Base-by-base conservation (phyloP, 2,888 invertebrate species). In the Ophioninae sp. region DNA sequence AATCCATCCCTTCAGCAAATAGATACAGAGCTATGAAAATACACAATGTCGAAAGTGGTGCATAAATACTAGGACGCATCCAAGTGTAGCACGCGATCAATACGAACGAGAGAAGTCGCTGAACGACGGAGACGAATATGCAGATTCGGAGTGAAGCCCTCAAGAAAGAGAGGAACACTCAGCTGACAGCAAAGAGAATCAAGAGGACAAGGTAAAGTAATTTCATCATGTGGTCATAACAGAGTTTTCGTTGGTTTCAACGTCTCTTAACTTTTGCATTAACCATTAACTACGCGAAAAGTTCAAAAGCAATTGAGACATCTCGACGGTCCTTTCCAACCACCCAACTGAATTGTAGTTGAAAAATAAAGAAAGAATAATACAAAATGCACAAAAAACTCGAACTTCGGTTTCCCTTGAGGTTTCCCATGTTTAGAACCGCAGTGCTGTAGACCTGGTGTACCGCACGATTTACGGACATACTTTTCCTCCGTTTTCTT, bases 191-290 rank as follows among this genome's bases (percentile, higher is more conserved):
- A n/a, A 1, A 41, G 70, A 41, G 67, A 62, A 78, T 10, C 21
- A n/a, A 62, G 64, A 75, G 79, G 50, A 39, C 57, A 65, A 81
- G 50, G 21, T 50, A 61, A 64, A 41, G 23, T 41, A 77, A 80
- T 83, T 62, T 81, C 75, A 68, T 78, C 74, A 65, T 77, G 61
- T 78, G 30, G 56, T 65, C 57, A 74, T 78, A 64, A 67, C 67
- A 74, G 56, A 69, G 79, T 77, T 77, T 82, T 70, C 39, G 64
- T 67, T 59, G 65, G 37, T 70, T 65, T 61, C 78, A 65, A 67
- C 59, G 73, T 44, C 69, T 70, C 70, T 86, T 85, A 85, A 85
- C 84, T 84, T 85, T 86, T 83, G 75, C 68, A 56, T 76, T 74
- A 41, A 50, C 57, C 81, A 79, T 82, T 77, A 82, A 70, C 70